These are phyloP conservation scores for Pagrus major DNA, from an alignment of 2,113 vertebrate genomes.

Conservation along the genomic window DNA sequence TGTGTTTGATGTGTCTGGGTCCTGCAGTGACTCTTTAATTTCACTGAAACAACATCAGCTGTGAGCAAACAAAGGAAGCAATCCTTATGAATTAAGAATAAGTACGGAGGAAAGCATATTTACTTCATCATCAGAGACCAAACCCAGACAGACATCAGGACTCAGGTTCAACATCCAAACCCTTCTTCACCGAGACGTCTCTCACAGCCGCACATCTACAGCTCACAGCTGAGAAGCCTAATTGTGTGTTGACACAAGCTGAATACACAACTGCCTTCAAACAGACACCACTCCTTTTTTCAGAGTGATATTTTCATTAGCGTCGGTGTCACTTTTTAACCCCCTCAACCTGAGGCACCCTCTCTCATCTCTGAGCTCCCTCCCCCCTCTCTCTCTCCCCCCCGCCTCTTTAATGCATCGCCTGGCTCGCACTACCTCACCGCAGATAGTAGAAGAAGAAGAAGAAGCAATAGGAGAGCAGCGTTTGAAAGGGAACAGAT, in stretches of 20 bases:
- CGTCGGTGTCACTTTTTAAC: conserved; percentile 40
- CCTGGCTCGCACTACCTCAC: conserved; percentile 10
- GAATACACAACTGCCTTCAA: not conserved
- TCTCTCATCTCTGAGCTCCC: conserved; percentile 24
- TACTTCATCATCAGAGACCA: not conserved
- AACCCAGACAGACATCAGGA: not conserved
- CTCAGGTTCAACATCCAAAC: not conserved
- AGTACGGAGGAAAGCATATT: not conserved
- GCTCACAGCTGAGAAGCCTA: not conserved
- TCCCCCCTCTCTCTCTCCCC: not conserved
- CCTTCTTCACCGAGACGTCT: too few relatives aligned
- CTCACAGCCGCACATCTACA: not conserved
- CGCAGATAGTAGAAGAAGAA: not conserved
- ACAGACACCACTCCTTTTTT: not conserved
- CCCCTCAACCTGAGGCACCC: conserved; percentile 31
- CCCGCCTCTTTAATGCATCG: conserved; percentile 7
- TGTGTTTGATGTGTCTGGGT: too few relatives aligned
- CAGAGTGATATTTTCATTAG: conserved; percentile 12
- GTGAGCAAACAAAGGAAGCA: not conserved
- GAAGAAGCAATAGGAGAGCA: conserved; percentile 7
- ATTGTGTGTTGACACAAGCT: conserved; percentile 19
- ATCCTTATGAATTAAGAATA: not conserved
- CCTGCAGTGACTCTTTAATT: not conserved
- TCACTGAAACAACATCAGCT: not conserved
- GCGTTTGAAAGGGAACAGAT: conserved; percentile 46